Conservation (phyloP, 2,888 invertebrate species). For the Pecten maximus region DNA sequence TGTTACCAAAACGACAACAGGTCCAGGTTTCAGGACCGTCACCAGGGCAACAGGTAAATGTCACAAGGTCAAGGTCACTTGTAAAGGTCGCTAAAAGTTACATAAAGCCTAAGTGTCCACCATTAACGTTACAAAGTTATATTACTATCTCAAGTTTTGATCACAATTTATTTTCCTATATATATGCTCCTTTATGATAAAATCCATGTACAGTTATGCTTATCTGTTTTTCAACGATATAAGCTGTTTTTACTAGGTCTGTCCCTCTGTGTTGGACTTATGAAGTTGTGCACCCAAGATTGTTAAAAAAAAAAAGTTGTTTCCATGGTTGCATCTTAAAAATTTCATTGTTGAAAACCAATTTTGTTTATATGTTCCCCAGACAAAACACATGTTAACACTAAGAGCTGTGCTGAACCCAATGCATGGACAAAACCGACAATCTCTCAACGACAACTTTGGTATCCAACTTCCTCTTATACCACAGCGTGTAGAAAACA, state of each 20-base stretch:
- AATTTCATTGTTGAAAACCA: not conserved
- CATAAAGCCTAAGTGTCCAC: too few relatives aligned
- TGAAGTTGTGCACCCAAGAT: too few relatives aligned
- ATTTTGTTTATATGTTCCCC: constrained; percentile 39
- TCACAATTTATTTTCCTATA: too few relatives aligned
- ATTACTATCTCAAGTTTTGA: too few relatives aligned
- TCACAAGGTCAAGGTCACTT: not conserved
- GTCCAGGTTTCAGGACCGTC: constrained; percentile 75
- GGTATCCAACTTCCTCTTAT: constrained; percentile 81
- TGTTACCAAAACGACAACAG: constrained; percentile 64
- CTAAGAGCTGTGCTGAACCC: constrained; percentile 78
- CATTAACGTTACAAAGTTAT: too few relatives aligned
- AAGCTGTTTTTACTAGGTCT: too few relatives aligned
- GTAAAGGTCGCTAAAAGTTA: not conserved
- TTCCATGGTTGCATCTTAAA: too few relatives aligned
- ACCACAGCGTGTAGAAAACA: constrained; percentile 62
- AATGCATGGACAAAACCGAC: constrained; percentile 77
- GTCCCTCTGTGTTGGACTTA: too few relatives aligned
- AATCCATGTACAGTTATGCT: too few relatives aligned
- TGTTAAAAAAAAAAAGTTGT: too few relatives aligned
- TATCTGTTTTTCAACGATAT: too few relatives aligned
- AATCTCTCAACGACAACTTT: constrained; percentile 78
- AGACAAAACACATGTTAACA: constrained; percentile 60
- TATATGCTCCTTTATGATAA: too few relatives aligned
- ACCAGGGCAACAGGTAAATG: constrained; percentile 77